Conservation (phyloP, 2,888 invertebrate genomes). For the Melanargia galathea region DNA sequence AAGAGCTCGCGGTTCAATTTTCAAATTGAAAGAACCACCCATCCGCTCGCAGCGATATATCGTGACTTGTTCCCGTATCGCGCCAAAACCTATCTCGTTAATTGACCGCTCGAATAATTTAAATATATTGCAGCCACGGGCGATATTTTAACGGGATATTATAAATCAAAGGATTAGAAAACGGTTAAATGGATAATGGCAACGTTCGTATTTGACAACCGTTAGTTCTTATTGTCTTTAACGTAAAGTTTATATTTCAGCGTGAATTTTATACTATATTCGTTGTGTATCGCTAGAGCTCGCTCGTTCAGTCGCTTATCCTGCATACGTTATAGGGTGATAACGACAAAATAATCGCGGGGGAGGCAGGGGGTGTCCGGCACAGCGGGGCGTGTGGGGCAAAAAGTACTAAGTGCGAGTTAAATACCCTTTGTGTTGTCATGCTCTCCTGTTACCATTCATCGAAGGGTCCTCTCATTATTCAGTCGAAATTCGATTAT, state of each 20-base stretch:
- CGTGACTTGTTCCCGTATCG: conserved; percentile 38
- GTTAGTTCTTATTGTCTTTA: conserved; percentile 15
- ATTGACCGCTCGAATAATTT: conserved; percentile 80
- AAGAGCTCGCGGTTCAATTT: conserved; percentile 33
- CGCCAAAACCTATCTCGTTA: conserved; percentile 75
- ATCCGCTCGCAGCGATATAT: conserved; percentile 45
- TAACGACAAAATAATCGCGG: conserved; percentile 76
- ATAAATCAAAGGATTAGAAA: conserved; percentile 81
- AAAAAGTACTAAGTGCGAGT: conserved; percentile 81
- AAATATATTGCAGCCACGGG: conserved; percentile 75
- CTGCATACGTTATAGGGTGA: conserved; percentile 79
- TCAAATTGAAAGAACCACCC: conserved; percentile 52
- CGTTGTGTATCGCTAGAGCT: conserved; percentile 39
- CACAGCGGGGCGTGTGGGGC: conserved; percentile 62
- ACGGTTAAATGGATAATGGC: conserved; percentile 75
- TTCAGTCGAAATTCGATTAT: conserved; percentile 81
- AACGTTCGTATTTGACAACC: conserved; percentile 56
- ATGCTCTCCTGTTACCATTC: conserved; percentile 71
- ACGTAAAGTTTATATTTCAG: conserved; percentile 21
- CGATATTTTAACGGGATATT: conserved; percentile 73
- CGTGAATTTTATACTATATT: conserved; percentile 4
- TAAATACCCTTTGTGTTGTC: conserved; percentile 80
- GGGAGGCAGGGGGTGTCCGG: conserved; percentile 51
- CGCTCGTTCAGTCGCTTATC: conserved; percentile 65
- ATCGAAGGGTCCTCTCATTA: conserved; percentile 78